phyloP scores from a whole-genome alignment of 2,888 invertebrate species.

The Oscheius sp. region DNA sequence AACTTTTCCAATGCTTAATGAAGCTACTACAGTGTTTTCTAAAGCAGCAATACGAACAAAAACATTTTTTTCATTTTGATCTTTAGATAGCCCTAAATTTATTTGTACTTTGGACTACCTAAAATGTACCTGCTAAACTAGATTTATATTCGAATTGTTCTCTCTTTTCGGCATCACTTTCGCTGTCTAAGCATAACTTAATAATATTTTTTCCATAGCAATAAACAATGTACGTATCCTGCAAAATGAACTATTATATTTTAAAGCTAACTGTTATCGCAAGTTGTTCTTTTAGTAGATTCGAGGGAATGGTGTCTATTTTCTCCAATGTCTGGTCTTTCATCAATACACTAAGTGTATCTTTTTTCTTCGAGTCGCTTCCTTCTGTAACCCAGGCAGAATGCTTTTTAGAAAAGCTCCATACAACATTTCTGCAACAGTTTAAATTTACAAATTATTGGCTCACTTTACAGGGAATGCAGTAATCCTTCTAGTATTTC shows the following conservation, averaged over 20 bases:
- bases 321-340: conserved; percentile 21
- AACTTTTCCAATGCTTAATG: conserved; percentile 35
- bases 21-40: conserved; percentile 32
- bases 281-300: conserved; percentile 25
- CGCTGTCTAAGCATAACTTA: neutral
- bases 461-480: conserved; percentile 19
- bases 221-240: conserved; percentile 21
- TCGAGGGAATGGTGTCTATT: conserved; percentile 13
- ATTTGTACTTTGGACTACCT: neutral
- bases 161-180: conserved; percentile 3
- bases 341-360: conserved; percentile 11
- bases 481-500: conserved; percentile 12
- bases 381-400: conserved; percentile 23
- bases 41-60: conserved; percentile 34
- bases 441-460: neutral
- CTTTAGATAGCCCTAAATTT: neutral
- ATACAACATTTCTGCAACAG: conserved; percentile 20
- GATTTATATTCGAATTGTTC: conserved; percentile 16
- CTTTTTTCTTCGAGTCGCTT: neutral
- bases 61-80: conserved; percentile 23
- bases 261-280: conserved; percentile 20
- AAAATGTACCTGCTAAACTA: neutral
- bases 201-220: conserved; percentile 13
- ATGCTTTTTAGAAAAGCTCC: conserved; percentile 6
- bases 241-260: neutral